Base-by-base conservation (phyloP, 1,140 invertebrate genomes). In the Drosophila prosaltans region DNA sequence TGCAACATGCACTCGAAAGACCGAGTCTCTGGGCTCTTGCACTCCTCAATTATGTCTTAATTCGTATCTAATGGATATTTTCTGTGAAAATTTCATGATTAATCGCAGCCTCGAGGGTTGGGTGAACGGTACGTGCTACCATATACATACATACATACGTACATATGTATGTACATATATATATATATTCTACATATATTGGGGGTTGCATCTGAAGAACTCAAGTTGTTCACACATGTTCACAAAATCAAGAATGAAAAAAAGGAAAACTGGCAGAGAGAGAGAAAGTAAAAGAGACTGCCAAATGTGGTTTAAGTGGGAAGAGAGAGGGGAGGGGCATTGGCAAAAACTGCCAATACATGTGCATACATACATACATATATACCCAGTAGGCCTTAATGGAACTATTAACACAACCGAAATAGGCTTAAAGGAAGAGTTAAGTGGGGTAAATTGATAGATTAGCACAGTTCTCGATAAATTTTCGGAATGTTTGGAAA, bases 1-100 rank as follows among this genome's bases (percentile, higher is more conserved):
- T 58, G 11, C 51, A 69, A 71, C 75, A 71, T 79, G 83, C 83
- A 82, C 83, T 88, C 79, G 83, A 81, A 65, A 55, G 28, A 63
- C 41, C n/a, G 72, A 62, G 72, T 74, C 62, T 65, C 69, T 78
- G 55, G 74, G 66, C 74, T 67, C 45, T 51, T 88, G 83, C 80
- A 86, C 83, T 90, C 57, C 80, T 90, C 86, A 90, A 90, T 90
- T 90, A 90, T 90, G 88, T 88, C 86, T 90, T 90, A 90, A 90
- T 90, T 90, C 86, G 82, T 80, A 86, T 86, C 86, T 90, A 90
- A 90, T 91, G 86, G 86, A 86, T 82, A 90, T 90, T 88, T 90
- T 90, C 82, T 91, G 80, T 82, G 86, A 72, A 69, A 91, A 86
- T 86, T 82, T 88, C 83, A 80, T 86, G 83, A 86, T 86, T 86